These are phyloP conservation scores for Orthonychiurus folsomi DNA, from an alignment of 2,888 invertebrate species.

Conservation along the genomic window DNA sequence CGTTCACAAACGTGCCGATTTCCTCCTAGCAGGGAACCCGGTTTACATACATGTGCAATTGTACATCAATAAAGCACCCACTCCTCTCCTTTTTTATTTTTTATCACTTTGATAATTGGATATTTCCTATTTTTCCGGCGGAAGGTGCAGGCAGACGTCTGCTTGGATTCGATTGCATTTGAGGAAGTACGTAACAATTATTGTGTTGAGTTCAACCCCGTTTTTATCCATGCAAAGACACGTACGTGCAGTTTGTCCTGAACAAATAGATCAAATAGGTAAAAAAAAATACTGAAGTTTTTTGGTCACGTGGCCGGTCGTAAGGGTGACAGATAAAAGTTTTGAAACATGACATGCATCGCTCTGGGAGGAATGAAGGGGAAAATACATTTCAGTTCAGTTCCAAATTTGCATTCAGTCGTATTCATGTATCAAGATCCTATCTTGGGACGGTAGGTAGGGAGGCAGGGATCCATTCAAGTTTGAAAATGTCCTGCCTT, in stretches of 20 bases:
- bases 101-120: constrained; percentile 1
- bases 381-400: neutral
- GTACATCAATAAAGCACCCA: neutral
- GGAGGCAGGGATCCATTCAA: too few relatives aligned
- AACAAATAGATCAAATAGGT: neutral
- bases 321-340: constrained; percentile 1
- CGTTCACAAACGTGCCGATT: neutral
- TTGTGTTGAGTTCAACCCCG: too few relatives aligned
- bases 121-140: neutral
- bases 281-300: neutral
- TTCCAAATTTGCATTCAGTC: neutral
- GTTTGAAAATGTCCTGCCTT: too few relatives aligned
- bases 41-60: neutral
- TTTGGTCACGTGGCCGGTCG: neutral
- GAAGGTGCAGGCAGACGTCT: too few relatives aligned
- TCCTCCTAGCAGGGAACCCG: too few relatives aligned
- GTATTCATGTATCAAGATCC: neutral
- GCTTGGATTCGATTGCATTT: too few relatives aligned
- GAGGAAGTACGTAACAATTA: too few relatives aligned
- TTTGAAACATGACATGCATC: constrained; percentile 1
- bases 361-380: neutral
- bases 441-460: neutral
- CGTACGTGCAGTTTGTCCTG: too few relatives aligned
- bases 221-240: too few relatives aligned
- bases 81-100: neutral